phyloP scores from a whole-genome alignment of 2,797 vertebrate genomes.

The Oryzias dopingdopingensis region DNA sequence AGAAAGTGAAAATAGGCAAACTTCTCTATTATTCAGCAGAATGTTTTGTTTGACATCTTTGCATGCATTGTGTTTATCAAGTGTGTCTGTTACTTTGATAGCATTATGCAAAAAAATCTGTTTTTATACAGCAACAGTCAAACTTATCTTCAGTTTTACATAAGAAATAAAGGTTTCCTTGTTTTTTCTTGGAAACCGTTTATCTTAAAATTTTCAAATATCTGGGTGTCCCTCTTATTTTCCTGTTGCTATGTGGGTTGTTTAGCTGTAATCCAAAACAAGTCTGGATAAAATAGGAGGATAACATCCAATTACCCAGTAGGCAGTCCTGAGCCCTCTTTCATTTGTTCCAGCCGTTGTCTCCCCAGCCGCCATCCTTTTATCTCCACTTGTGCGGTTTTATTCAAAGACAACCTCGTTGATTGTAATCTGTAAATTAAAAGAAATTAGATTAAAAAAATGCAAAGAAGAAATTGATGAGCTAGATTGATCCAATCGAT shows the following conservation, averaged over 20 bases:
- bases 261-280: conserved; percentile 63
- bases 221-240: conserved; percentile 38
- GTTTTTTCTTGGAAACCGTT: conserved; percentile 31
- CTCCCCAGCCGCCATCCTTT: conserved; percentile 44
- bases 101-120: conserved; percentile 11
- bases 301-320: conserved; percentile 71
- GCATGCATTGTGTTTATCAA: conserved; percentile 28
- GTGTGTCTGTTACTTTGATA: conserved; percentile 32
- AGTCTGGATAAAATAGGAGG: conserved; percentile 57
- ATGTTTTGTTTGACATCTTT: conserved; percentile 43
- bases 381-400: conserved; percentile 66
- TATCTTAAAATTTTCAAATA: conserved; percentile 47
- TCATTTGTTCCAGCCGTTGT: conserved; percentile 63
- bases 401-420: conserved; percentile 62
- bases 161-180: conserved; percentile 32
- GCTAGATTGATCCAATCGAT: conserved; percentile 71
- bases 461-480: conserved; percentile 50
- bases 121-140: conserved; percentile 10
- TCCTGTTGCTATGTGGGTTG: conserved; percentile 21
- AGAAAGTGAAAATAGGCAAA: conserved; percentile 51
- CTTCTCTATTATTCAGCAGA: conserved; percentile 36
- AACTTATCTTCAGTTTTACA: conserved; percentile 14
- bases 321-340: conserved; percentile 60
- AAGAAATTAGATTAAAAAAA: conserved; percentile 53
- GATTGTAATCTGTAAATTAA: conserved; percentile 66